A percentile compares a stretch with the other conserved stretches of the same genome.
Conservation (phyloP, 2,888 invertebrate species). For the Callimorpha dominula region DNA sequence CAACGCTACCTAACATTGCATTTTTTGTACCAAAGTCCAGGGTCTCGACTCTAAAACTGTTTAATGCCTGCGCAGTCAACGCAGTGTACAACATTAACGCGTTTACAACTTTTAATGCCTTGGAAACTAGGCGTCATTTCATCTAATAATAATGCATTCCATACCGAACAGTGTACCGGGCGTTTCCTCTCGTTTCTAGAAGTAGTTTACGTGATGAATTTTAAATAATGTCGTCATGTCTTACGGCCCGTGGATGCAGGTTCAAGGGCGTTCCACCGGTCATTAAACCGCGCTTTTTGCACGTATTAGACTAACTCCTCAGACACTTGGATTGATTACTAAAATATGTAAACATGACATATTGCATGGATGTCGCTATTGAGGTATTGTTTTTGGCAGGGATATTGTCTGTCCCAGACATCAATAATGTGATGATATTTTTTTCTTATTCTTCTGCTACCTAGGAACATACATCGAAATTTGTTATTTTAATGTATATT, state of each 20-base stretch:
- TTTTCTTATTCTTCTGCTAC: conserved; percentile 22
- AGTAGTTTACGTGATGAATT: conserved; percentile 59
- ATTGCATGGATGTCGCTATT: conserved; percentile 35
- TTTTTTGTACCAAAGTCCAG: conserved; percentile 19
- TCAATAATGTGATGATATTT: conserved; percentile 20
- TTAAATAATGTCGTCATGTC: conserved; percentile 57
- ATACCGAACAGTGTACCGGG: conserved; percentile 44
- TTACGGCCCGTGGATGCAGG: conserved; percentile 60
- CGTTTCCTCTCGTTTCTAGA: conserved; percentile 60
- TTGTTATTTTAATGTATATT: neutral
- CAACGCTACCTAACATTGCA: conserved; percentile 12
- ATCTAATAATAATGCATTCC: conserved; percentile 61
- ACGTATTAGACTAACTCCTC: conserved; percentile 58
- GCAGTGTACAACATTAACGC: conserved; percentile 27
- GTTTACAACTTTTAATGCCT: conserved; percentile 31
- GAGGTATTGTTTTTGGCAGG: conserved; percentile 37
- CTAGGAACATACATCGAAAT: neutral
- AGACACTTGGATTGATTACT: conserved; percentile 64
- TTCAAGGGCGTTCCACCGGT: conserved; percentile 74
- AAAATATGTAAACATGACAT: conserved; percentile 50
- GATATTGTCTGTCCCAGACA: conserved; percentile 15
- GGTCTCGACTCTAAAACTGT: conserved; percentile 18
- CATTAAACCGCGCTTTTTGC: conserved; percentile 73
- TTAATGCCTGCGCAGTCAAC: conserved; percentile 25
- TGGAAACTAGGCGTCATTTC: conserved; percentile 32